Evolutionary conservation across 2,113 vertebrate species (phyloP), one percentile per base, ranked within the genome.

Genomic region (Carettochelys insculpta): DNA sequence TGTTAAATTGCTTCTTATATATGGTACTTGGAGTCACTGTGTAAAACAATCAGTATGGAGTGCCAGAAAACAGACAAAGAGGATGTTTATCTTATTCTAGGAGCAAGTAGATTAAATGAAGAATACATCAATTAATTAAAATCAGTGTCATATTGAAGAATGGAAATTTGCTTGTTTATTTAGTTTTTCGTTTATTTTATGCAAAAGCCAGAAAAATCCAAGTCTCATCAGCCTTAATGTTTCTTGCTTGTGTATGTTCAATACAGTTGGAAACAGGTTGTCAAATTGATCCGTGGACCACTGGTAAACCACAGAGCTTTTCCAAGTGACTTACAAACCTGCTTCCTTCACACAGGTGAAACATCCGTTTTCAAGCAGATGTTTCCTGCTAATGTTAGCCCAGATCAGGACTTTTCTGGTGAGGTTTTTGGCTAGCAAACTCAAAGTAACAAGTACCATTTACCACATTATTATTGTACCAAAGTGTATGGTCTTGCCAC

Each of bases 151-250:
- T 80, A n/a, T 65, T n/a, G 20, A 20, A n/a, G 34, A n/a, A 38
- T 65, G 61, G n/a, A 34, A 65, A n/a, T 65, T 16, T n/a, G 13
- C 14, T 31, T 58, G 31, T 8, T 34, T 61, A 7, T 34, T 61
- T 61, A 56, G 27, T 92, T n/a, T n/a, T n/a, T 92, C 1, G 84
- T 80, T 90, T 86, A 91, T 80, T 92, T 92, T 86, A 85, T 19
- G 86, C 13, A 16, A 87, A 77, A 61, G 50, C 3, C 47, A 17
- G 5, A 13, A 85, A 89, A 73, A 71, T 56, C 58, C 0, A 0
- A 65, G 53, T 38, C 78, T 83, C 54, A 91, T 82, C 54, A 82
- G 58, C 22, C 65, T 61, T 61, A 86, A 51, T 65, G 51, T 53
- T 78, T 34, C 58, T 51, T 75, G 45, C 8, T 52, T 45, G 14